These are phyloP conservation scores for Linyphia triangularis DNA, from an alignment of 2,888 invertebrate species.

Conservation along the genomic window DNA sequence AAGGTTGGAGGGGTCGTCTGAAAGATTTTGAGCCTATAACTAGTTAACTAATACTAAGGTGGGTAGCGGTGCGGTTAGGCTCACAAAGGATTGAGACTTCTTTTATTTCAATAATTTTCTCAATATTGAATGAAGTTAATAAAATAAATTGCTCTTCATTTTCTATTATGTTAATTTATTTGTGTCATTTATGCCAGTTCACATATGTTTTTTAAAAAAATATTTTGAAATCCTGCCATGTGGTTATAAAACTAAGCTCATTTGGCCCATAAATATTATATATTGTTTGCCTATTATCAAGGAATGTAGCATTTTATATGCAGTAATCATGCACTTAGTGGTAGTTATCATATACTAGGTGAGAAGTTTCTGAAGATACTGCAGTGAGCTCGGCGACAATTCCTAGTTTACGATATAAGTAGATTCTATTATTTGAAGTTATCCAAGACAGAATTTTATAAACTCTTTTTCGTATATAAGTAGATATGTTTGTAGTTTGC, in stretches of 20 bases:
- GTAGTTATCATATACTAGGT: too few species aligned
- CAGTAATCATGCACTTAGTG: too few species aligned
- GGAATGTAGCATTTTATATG: too few species aligned
- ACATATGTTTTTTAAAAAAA: not conserved
- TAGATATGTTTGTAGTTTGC: too few species aligned
- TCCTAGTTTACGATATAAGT: too few species aligned
- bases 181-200: conserved; percentile 36
- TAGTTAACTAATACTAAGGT: conserved; percentile 52
- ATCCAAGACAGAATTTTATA: too few species aligned
- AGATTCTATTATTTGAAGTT: too few species aligned
- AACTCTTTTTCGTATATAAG: too few species aligned
- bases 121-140: conserved; percentile 11
- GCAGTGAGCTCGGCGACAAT: too few species aligned
- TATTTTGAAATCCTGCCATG: not conserved
- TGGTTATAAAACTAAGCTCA: not conserved
- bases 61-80: conserved; percentile 53
- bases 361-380: too few species aligned
- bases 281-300: too few species aligned
- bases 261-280: too few species aligned
- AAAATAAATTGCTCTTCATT: conserved; percentile 22
- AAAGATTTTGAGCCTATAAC: conserved; percentile 26
- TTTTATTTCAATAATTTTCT: not conserved
- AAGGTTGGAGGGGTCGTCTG: not conserved
- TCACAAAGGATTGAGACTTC: conserved; percentile 28
- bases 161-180: conserved; percentile 44